Base-by-base conservation (phyloP, 1,140 invertebrate species). In the Ganaspis sp. region DNA sequence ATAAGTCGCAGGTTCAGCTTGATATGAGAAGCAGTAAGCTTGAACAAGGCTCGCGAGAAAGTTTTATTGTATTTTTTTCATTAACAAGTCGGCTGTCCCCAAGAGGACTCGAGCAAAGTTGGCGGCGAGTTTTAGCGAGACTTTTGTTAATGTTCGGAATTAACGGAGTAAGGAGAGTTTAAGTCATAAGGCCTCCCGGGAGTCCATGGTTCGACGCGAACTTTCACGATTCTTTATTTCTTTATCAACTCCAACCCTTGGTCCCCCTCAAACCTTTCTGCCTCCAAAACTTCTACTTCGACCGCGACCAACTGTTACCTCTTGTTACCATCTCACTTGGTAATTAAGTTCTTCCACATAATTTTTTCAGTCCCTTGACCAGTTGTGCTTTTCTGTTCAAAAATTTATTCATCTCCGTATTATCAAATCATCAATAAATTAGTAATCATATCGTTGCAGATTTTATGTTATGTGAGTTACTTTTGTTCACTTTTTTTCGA, bases 131-230 rank as follows among this genome's bases (percentile, higher is more conserved):
- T 90, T 90, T 89, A 88, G 88, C 88, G 85, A 89, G 88, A 90
- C 88, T 90, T 90, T 90, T 90, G 89, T 90, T 90, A 90, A 90
- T 90, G 89, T 90, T 90, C 88, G 84, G 87, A 90, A 90, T 90
- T 90, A 90, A 90, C 88, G 89, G 87, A 89, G 89, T 90, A 90
- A 90, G 88, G 89, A 88, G 88, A 90, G 88, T 90, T 90, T 90
- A 90, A 90, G 89, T 90, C 89, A 90, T 90, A 90, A 90, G 89
- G 87, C 85, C 89, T 83, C 89, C 23, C 72, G 88, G 88, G 87
- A 88, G 73, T 79, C 76, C 78, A 79, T 82, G 86, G 84, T 89
- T 89, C 88, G 87, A 90, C 88, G 87, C 88, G 83, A 90, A 90
- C 88, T 90, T 90, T 87, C 83, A 85, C 87, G 84, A 90, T 90